Evolutionary conservation across 2,797 vertebrate genomes (phyloP), one percentile per base, ranked within the genome.

Genomic region (Spinus pinus): DNA sequence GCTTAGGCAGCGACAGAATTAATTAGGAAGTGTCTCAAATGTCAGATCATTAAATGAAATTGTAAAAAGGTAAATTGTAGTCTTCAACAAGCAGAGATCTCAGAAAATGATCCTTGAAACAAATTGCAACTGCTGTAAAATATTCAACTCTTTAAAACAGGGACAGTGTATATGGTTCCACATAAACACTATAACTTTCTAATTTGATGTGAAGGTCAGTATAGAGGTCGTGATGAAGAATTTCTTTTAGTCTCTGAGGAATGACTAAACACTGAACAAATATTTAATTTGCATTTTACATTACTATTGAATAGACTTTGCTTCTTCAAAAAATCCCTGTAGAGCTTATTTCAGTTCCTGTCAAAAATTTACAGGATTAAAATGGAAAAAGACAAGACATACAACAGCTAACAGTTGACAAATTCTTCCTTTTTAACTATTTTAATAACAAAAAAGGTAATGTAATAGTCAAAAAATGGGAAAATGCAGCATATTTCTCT

Each of bases 11-110:
- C 66, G 70, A 46, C 79, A 66, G 94, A 88, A 94, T 94, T 94
- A 96, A 96, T 95, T 93, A 95, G 90, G 88, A 97, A 93, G 58
- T 74, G 87, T 91, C 92, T 95, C 90, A 93, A 95, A 96, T 91
- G 95, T 94, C 96, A 95, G 88, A 88, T 95, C 83, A 51, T 94
- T 96, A 94, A 95, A 85, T 77, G 85, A 94, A 96, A 95, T 85
- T 81, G 89, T 96, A 79, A 95, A 95, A 96, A 91, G 83, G 88
- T 86, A 95, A 97, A 94, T 70, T 92, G 93, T 91, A 80, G 78
- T 95, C 93, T 94, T 96, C 82, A 61, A 88, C 30, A 35, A 93
- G 88, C 70, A 94, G 86, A 47, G 58, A 73, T 86, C 77, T 91
- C 83, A 65, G 92, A 85, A 96, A 94, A 86, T 65, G 74, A 88